phyloP scores from a whole-genome alignment of 2,113 vertebrate genomes.

The Microtus pennsylvanicus region DNA sequence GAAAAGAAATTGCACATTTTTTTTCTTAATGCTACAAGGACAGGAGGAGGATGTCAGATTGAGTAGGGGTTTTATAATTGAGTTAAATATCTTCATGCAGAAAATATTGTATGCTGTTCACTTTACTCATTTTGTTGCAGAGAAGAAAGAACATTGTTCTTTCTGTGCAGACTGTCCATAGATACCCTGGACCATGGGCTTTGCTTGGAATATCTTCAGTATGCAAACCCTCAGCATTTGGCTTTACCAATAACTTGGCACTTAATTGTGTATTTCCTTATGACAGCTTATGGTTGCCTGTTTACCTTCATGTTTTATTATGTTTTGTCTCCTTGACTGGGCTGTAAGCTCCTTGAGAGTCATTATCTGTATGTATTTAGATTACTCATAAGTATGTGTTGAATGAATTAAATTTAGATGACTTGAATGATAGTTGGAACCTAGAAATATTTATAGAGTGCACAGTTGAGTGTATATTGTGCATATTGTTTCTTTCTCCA shows the following conservation, averaged over 20 bases:
- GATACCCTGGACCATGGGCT: neutral
- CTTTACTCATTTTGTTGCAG: constrained; percentile 6
- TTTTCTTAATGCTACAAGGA: constrained; percentile 27
- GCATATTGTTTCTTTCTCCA: constrained; percentile 70
- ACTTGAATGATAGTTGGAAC: constrained; percentile 65
- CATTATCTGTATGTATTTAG: constrained; percentile 71
- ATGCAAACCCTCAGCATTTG: constrained; percentile 19
- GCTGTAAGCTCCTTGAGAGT: constrained; percentile 55
- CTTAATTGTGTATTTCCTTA: constrained; percentile 53
- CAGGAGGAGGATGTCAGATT: constrained; percentile 7
- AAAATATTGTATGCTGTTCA: neutral
- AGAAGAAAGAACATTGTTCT: neutral
- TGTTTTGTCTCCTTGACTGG: constrained; percentile 64
- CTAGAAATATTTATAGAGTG: constrained; percentile 75
- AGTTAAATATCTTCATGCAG: constrained; percentile 47
- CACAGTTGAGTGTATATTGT: constrained; percentile 64
- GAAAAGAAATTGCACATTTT: constrained; percentile 21
- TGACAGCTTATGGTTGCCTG: constrained; percentile 24
- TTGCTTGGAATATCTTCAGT: constrained; percentile 18
- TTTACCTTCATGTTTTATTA: constrained; percentile 67
- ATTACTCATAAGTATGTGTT: constrained; percentile 74
- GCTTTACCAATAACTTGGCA: constrained; percentile 19
- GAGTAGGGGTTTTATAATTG: constrained; percentile 33
- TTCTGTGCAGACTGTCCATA: neutral
- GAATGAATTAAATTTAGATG: constrained; percentile 77